These are phyloP conservation scores for Homarus americanus DNA, from an alignment of 1,140 invertebrate genomes.

Conservation along the genomic window DNA sequence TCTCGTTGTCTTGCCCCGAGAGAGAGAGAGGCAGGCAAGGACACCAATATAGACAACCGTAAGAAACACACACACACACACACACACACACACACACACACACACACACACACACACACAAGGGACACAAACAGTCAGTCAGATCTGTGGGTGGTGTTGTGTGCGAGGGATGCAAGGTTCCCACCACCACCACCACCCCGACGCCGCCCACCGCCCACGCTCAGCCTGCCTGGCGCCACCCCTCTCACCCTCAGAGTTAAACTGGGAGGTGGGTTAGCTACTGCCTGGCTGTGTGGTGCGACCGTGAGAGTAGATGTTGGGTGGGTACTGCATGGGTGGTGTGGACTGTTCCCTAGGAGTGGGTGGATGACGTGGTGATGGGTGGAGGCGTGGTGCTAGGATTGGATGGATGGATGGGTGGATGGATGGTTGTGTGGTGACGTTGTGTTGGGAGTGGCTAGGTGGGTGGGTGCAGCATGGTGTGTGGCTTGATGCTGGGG, in stretches of 20 bases:
- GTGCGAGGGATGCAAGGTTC: background rate
- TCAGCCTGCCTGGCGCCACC: conserved; percentile 40
- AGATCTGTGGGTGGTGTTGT: background rate
- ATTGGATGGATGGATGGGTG: no score
- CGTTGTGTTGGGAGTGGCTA: background rate
- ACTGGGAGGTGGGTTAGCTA: background rate
- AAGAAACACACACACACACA: conserved; percentile 4
- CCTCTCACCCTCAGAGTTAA: conserved; percentile 37
- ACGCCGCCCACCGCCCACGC: conserved; percentile 24
- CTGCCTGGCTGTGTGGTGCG: conserved; percentile 21
- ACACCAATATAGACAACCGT: no score
- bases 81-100: conserved; percentile 1
- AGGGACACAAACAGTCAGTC: no score
- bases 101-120: background rate
- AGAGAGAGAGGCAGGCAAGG: no score
- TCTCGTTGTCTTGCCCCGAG: no score
- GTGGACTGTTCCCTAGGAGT: background rate
- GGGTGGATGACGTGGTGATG: no score
- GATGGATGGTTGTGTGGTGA: no score
- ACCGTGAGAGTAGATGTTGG: background rate
- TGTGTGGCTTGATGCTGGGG: background rate
- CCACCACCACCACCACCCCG: conserved; percentile 11
- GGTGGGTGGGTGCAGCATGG: background rate
- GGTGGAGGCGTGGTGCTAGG: no score
- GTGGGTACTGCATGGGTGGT: background rate